A percentile compares a stretch with the other conserved stretches of the same genome.
These are phyloP conservation scores for Vicugna pacos DNA, from an alignment of 2,113 vertebrate species.

Conservation along the genomic window DNA sequence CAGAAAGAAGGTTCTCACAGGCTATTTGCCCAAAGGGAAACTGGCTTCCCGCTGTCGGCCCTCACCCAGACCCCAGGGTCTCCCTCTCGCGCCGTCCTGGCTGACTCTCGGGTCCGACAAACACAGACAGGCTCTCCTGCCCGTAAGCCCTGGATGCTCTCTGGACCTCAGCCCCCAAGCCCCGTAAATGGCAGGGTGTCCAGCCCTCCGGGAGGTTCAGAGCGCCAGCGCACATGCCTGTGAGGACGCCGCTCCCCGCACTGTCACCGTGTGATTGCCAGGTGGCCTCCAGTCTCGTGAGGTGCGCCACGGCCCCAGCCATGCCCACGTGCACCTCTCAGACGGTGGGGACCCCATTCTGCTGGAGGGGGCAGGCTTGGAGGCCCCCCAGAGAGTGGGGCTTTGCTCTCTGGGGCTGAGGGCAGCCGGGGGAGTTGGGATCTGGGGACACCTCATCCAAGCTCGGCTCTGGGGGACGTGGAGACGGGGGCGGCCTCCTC, in stretches of 20 bases:
- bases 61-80: accelerated
- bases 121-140: no score
- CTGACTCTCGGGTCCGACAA: accelerated
- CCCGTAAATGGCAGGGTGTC: not conserved
- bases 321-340: accelerated
- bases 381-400: not conserved
- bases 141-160: accelerated
- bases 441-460: not conserved
- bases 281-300: no score
- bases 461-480: accelerated
- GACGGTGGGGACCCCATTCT: accelerated
- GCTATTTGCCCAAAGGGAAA: not conserved
- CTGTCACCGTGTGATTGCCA: accelerated
- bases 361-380: accelerated
- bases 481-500: not conserved
- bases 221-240: accelerated
- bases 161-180: not conserved
- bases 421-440: no score
- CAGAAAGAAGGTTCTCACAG: not conserved
- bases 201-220: accelerated
- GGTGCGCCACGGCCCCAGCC: accelerated
- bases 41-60: accelerated
- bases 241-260: accelerated
- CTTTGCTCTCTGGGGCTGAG: accelerated
- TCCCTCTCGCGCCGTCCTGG: accelerated